Evolutionary conservation across 2,797 vertebrate species (phyloP).

Genomic region (Perodicticus potto): DNA sequence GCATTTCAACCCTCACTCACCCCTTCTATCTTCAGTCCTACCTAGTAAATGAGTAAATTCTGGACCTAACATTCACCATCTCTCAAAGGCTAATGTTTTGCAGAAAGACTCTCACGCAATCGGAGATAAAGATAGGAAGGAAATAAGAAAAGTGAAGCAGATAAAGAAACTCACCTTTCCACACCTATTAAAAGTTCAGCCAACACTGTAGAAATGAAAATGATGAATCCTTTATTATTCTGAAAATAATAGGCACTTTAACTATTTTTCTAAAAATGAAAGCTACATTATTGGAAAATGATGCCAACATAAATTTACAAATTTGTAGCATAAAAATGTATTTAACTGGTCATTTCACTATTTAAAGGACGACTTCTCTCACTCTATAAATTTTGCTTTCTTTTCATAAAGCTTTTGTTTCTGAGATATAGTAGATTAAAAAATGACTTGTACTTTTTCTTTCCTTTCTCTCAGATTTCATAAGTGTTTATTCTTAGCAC

Average conservation of each 20-base stretch:
- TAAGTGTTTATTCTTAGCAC: background rate
- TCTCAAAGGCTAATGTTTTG: background rate
- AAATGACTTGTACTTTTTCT: constrained; percentile 27
- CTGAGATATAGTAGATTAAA: background rate
- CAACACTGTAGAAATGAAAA: constrained; percentile 30
- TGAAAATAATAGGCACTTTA: background rate
- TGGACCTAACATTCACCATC: background rate
- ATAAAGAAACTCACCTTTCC: background rate
- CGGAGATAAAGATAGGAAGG: background rate
- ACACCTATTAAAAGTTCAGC: background rate
- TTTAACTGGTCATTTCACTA: background rate
- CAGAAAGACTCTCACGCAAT: background rate
- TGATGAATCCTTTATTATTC: background rate
- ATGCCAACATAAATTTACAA: background rate
- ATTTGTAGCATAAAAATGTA: constrained; percentile 4
- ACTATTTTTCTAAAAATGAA: background rate
- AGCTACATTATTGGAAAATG: background rate
- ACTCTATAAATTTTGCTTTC: background rate
- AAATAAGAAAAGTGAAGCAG: background rate
- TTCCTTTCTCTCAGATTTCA: background rate
- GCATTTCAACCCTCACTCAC: background rate
- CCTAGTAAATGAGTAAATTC: background rate
- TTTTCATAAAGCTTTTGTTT: constrained; percentile 41
- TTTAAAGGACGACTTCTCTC: background rate
- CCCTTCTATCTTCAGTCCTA: background rate